Base-by-base conservation (phyloP, 2,113 vertebrate species). In the Dascyllus trimaculatus region DNA sequence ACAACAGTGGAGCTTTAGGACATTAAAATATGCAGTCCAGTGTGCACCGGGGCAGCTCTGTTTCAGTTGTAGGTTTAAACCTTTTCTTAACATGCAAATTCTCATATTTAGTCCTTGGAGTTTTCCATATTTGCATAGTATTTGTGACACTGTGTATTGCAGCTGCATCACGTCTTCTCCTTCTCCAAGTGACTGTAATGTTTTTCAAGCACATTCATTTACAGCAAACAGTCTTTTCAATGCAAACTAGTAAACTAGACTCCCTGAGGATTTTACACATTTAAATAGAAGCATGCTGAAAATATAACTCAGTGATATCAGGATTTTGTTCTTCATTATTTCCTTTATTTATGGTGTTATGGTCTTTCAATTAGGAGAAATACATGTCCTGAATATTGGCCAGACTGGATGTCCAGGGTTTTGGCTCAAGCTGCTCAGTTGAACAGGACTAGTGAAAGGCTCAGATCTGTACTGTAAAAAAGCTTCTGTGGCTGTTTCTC, bases 371-470 rank as follows among this genome's bases (percentile, higher is more conserved):
- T 21, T 11, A 60, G 25, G 32, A 49, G 32, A 70, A 73, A 32
- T 21, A 45, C 70, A 70, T 82, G 32, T 35, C 80, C 49, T 82
- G 83, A 82, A 87, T 86, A 88, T 71, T 88, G 88, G 80, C 88
- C 46, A 71, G 79, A 85, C 63, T 85, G 89, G 83, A 84, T 77
- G 81, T 91, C 72, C 66, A 54, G 81, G 81, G 81, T 76, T 40
- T 22, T 67, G 61, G 86, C 77, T 90, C 58, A 59, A 61, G 49
- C 54, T 76, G 71, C 64, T 90, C 68, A 80, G 88, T 90, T 89
- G 90, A 92, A 90, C 92, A 86, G 84, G 66, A 81, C 78, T 71
- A 92, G 91, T 70, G 76, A 90, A 70, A 84, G 62, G 66, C 58
- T 71, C 77, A 35, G 80, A 82, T 84, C 56, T 70, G 71, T 79